Percentiles rank a stretch among this genome's conserved stretches.
Conservation (phyloP, 2,888 invertebrate species). For the Standfussiana lucernea region DNA sequence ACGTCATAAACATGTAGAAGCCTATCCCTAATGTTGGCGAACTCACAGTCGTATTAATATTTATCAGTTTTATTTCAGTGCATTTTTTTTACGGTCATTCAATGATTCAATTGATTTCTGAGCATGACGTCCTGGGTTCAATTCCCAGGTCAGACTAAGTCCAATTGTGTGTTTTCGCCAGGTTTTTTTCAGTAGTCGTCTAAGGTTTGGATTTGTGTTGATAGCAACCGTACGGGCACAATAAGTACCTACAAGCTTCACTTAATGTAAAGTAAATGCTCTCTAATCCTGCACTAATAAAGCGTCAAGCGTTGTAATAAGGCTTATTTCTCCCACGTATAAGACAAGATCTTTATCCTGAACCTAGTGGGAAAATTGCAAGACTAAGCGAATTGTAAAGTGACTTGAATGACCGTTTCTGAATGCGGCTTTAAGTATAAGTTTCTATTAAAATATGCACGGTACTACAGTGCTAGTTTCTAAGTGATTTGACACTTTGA, state of each 20-base stretch:
- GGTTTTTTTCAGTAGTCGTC: neutral
- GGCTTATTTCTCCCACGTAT: neutral
- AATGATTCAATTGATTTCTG: neutral
- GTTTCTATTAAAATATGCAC: neutral
- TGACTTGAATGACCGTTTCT: neutral
- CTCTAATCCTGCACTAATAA: neutral
- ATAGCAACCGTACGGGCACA: neutral
- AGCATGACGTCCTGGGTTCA: neutral
- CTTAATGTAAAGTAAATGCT: neutral
- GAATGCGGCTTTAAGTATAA: neutral
- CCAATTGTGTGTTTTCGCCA: neutral
- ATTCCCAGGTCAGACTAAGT: neutral
- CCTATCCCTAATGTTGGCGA: neutral
- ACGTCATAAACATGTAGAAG: slow-evolving; percentile 8
- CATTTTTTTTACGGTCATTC: neutral
- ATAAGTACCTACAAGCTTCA: neutral
- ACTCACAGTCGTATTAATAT: slow-evolving; percentile 1
- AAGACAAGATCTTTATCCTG: neutral
- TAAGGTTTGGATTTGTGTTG: neutral
- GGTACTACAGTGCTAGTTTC: neutral
- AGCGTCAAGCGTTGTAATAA: neutral
- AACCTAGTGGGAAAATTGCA: neutral
- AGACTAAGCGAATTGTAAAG: neutral
- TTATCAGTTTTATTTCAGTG: neutral
- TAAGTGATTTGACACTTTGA: slow-evolving; percentile 9